Evolutionary conservation across 2,888 invertebrate genomes (phyloP).

Genomic region (Cataglyphis cursor): DNA sequence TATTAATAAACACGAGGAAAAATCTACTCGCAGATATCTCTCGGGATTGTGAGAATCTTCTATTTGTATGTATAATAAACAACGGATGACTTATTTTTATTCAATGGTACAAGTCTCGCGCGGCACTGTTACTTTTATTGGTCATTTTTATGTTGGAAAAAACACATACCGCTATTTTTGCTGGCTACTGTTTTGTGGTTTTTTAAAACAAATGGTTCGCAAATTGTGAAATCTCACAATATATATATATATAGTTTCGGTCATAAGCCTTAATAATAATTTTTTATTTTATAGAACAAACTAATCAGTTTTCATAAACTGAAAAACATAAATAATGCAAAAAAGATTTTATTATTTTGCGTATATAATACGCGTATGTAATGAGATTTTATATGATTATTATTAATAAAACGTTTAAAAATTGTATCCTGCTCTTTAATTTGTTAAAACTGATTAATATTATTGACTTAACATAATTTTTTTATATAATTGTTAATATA

Average conservation of each 20-base stretch:
- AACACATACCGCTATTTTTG: background rate
- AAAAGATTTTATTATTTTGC: background rate
- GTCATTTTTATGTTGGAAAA: background rate
- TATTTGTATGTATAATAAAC: constrained; percentile 5
- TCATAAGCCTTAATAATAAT: background rate
- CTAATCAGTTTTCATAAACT: background rate
- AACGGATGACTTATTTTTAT: constrained; percentile 17
- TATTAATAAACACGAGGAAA: background rate
- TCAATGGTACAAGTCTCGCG: background rate
- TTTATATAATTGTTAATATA: background rate
- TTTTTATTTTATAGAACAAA: background rate
- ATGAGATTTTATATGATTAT: background rate
- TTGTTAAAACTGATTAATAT: background rate
- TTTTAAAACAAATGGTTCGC: background rate
- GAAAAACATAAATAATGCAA: background rate
- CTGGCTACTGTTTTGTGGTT: background rate
- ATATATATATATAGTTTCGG: background rate
- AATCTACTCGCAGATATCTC: background rate
- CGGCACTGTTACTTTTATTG: background rate
- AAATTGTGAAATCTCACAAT: background rate
- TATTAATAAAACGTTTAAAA: background rate
- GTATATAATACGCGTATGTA: background rate
- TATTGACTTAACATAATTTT: background rate
- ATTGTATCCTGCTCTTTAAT: background rate
- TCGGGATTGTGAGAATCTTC: constrained; percentile 13